Evolutionary conservation across 2,113 vertebrate species (phyloP).

Genomic region (Pelvicachromis taeniatus): DNA sequence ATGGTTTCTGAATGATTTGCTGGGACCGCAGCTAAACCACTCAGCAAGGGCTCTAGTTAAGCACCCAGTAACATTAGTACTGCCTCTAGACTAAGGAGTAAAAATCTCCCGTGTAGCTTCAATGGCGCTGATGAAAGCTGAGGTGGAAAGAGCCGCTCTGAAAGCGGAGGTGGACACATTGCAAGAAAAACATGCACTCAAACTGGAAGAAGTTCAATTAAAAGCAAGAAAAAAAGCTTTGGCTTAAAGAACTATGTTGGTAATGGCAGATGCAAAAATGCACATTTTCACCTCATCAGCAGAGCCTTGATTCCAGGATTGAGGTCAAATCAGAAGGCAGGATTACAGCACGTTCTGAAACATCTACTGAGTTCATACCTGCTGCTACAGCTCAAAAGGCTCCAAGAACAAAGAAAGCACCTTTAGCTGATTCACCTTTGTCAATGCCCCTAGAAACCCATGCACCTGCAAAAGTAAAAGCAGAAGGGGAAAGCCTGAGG

Average conservation of each 20-base stretch:
- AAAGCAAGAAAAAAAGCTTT: neutral
- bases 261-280: neutral
- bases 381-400: neutral
- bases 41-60: neutral
- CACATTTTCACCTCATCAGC: neutral
- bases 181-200: neutral
- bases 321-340: too few species aligned
- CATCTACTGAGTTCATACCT: neutral
- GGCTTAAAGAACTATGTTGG: neutral
- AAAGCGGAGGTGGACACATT: neutral
- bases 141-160: neutral
- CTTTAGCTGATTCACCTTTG: too few species aligned
- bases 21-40: too few species aligned
- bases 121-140: neutral
- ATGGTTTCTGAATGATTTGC: too few species aligned
- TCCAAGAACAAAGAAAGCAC: too few species aligned
- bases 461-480: too few species aligned
- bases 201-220: neutral
- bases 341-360: neutral
- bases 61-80: neutral
- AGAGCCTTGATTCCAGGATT: neutral
- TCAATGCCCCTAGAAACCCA: too few species aligned
- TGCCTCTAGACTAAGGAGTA: neutral
- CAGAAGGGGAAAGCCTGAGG: too few species aligned
- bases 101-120: neutral